A percentile compares a stretch with the other conserved stretches of the same genome.
Evolutionary conservation across 2,113 vertebrate species (phyloP).

Genomic region (Alces alces): DNA sequence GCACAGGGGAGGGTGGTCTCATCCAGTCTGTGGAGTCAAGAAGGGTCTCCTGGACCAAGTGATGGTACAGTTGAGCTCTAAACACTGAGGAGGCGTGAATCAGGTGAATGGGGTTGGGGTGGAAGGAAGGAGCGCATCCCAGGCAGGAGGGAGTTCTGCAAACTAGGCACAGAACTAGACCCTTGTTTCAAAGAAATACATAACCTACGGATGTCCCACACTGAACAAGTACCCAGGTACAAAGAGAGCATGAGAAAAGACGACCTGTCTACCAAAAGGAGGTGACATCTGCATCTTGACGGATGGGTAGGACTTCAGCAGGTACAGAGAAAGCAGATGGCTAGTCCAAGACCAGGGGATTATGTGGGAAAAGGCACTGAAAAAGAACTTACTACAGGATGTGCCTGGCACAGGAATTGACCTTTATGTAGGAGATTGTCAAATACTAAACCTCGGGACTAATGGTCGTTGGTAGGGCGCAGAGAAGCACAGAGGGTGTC

Average conservation of each 20-base stretch:
- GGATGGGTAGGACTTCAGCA: neutral
- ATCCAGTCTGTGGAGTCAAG: neutral
- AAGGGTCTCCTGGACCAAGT: neutral
- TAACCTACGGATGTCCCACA: neutral
- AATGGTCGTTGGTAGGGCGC: neutral
- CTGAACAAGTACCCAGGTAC: neutral
- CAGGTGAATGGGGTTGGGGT: neutral
- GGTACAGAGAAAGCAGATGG: neutral
- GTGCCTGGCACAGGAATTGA: neutral
- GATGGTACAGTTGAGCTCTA: neutral
- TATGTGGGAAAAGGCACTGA: neutral
- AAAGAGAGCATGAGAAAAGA: neutral
- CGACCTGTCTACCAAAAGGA: neutral
- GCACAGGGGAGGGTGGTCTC: neutral
- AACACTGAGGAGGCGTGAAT: neutral
- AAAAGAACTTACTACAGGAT: neutral
- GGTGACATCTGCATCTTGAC: neutral
- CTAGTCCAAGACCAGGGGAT: neutral
- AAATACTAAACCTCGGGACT: neutral
- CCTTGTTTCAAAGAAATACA: neutral
- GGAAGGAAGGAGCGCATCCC: neutral
- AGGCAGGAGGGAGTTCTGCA: too few relatives aligned
- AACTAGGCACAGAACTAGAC: neutral
- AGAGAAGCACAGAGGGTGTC: neutral
- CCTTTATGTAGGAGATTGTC: neutral